Evolutionary conservation across 2,797 vertebrate species (phyloP), one percentile per base, ranked within the genome.

Genomic region (Geotria australis): DNA sequence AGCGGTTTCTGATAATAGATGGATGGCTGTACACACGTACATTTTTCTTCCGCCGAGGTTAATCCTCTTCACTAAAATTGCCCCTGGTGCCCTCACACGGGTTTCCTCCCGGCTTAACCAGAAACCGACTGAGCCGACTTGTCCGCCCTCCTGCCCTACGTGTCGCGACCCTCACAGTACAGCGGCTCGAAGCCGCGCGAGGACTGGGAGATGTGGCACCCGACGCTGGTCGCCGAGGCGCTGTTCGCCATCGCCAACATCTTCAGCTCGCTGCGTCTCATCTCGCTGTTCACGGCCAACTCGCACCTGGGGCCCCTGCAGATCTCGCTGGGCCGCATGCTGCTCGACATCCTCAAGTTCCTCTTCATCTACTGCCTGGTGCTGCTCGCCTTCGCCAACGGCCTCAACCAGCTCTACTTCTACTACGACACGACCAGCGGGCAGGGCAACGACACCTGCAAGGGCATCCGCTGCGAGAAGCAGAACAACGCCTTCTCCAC

Each of bases 121-220:
- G n/a, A n/a, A n/a, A n/a, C n/a, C n/a, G n/a, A n/a, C n/a, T n/a
- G n/a, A n/a, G n/a, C n/a, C n/a, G n/a, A n/a, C n/a, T n/a, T n/a
- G n/a, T n/a, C n/a, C n/a, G n/a, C n/a, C 51, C 51, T 2, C 12
- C 15, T 15, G 49, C 15, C 49, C 8, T 15, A 49, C 12, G 49
- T 8, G 12, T 48, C 11, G 64, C 66, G 14, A 70, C 62, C 64
- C 67, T 70, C 68, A 51, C 70, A 94, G 88, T 96, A 94, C 61
- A 93, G 88, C 58, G 85, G 85, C 10, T 93, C 85, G 47, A 83
- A 83, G 13, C 86, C 86, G 14, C 70, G 86, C 65, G 79, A 89
- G 69, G 85, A 96, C 70, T 94, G 88, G 85, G 88, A 94, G 69
- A 94, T 91, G 85, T 95, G 86, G 88, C 88, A 95, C 66, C 88